Percentiles rank a stretch among this genome's conserved stretches.
Conservation (phyloP, 2,113 vertebrate genomes). For the Planiliza haematocheilus region DNA sequence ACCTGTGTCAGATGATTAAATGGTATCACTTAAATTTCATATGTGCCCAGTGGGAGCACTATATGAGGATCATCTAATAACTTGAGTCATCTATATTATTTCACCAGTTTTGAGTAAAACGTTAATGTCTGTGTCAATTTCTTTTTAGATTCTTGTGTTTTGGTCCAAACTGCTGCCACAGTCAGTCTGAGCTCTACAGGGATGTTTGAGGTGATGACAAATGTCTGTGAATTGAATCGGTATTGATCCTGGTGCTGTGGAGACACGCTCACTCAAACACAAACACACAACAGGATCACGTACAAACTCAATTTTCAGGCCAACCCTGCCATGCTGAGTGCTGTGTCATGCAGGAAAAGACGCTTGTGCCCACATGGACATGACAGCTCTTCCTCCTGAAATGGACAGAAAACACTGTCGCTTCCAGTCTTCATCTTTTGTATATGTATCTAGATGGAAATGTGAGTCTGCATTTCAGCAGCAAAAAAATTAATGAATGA, state of each 20-base stretch:
- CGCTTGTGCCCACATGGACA: neutral
- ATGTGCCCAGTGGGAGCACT: neutral
- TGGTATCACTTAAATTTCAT: neutral
- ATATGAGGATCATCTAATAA: neutral
- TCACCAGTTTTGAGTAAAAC: neutral
- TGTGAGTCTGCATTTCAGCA: neutral
- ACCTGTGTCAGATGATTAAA: too few species aligned
- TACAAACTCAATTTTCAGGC: conserved; percentile 3
- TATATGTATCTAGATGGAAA: neutral
- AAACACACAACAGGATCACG: neutral
- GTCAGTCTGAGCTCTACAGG: neutral
- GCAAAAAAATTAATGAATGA: too few species aligned
- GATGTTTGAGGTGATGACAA: conserved; percentile 1
- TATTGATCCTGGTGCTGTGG: conserved; percentile 1
- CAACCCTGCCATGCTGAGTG: neutral
- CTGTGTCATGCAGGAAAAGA: neutral
- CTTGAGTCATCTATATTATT: neutral
- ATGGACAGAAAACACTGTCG: conserved; percentile 9
- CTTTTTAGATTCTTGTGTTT: neutral
- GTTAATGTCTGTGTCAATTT: neutral
- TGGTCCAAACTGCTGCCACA: neutral
- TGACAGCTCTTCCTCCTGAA: conserved; percentile 14
- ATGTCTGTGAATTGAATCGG: conserved; percentile 20
- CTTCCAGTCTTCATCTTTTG: neutral
- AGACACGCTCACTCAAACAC: neutral